Percentiles rank a stretch among this genome's conserved stretches.
Evolutionary conservation across 2,797 vertebrate genomes (phyloP).

Genomic region (Lacerta viridis): DNA sequence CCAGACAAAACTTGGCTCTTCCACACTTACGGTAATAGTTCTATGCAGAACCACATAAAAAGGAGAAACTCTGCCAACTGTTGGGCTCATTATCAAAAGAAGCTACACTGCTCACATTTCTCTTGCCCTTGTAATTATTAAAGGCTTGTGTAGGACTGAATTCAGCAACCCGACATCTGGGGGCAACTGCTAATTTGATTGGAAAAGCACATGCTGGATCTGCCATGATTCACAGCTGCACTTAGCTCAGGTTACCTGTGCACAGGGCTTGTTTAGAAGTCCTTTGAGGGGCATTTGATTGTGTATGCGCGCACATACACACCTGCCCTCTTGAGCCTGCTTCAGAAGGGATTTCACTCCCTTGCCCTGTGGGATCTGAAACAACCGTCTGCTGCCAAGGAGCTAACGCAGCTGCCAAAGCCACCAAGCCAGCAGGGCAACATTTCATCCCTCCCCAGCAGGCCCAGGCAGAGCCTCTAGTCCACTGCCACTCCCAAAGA

Average conservation of each 20-base stretch:
- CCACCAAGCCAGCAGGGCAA: constrained; percentile 47
- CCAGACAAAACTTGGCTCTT: background rate
- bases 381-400: constrained; percentile 32
- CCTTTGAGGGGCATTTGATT: constrained; percentile 3
- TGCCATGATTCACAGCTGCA: background rate
- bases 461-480: constrained; percentile 24
- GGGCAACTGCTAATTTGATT: background rate
- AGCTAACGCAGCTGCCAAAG: constrained; percentile 37
- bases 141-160: background rate
- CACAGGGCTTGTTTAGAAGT: constrained; percentile 16
- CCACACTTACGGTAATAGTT: background rate
- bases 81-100: background rate
- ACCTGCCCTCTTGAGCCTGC: background rate
- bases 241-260: constrained; percentile 1
- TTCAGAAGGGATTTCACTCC: constrained; percentile 20
- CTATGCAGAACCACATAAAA: background rate
- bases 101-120: background rate
- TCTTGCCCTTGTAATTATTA: background rate
- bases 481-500: constrained; percentile 32
- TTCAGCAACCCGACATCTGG: background rate
- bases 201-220: constrained; percentile 2
- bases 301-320: background rate
- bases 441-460: constrained; percentile 40
- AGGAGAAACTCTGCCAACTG: background rate
- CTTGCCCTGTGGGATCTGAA: constrained; percentile 35